These are phyloP conservation scores for Agapornis roseicollis DNA, from an alignment of 2,113 vertebrate genomes.

Conservation along the genomic window DNA sequence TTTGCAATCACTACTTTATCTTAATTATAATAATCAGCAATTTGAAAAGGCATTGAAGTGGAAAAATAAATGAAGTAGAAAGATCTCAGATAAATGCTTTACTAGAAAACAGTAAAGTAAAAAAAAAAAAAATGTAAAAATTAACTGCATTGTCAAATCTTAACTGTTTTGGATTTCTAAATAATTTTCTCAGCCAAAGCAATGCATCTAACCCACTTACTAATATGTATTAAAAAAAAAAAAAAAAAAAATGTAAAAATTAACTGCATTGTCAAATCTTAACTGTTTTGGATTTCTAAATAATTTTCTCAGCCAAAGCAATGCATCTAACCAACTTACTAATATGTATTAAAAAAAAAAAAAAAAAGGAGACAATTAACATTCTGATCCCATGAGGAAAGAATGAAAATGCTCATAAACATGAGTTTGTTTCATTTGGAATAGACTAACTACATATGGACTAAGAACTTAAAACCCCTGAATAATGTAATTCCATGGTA, in stretches of 20 bases:
- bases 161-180: not conserved
- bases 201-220: not conserved
- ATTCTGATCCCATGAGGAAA: not conserved
- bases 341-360: not conserved
- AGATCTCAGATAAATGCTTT: not conserved
- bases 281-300: not conserved
- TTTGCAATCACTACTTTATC: not conserved
- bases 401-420: not conserved
- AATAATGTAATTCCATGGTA: not conserved
- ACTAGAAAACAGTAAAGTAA: not conserved
- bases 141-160: not conserved
- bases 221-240: not conserved
- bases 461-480: not conserved
- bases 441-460: not conserved
- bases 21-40: not conserved
- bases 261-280: not conserved
- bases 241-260: not conserved
- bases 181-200: not conserved
- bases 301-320: not conserved
- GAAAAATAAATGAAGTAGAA: conserved; percentile 13
- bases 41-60: not conserved
- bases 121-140: too few relatives aligned
- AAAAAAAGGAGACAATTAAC: not conserved
- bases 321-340: not conserved
- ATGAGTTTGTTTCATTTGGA: not conserved